Base-by-base conservation (phyloP, 2,113 vertebrate genomes). In the Terrapene triunguis region DNA sequence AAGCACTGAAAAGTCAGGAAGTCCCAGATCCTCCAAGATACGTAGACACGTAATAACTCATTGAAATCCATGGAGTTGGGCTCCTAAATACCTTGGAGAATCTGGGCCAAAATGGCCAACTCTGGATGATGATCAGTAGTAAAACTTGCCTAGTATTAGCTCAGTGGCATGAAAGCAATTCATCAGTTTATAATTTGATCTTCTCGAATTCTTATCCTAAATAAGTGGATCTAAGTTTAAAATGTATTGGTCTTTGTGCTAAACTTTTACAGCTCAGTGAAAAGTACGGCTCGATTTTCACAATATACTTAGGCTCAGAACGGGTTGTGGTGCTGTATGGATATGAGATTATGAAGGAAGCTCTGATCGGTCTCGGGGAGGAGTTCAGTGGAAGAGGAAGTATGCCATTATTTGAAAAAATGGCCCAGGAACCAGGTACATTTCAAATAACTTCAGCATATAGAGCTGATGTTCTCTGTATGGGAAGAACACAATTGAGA, bases 291-390 rank as follows among this genome's bases (percentile, higher is more conserved):
- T 85, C 98, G 5, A 92, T 98, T 84, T 98, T 98, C 69, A 98
- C 85, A 0, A 1, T 98, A 69, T 12, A 94, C 53, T 87, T 98
- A 14, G 98, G 98, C 55, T 80, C 44, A 78, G 32, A 38, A 47
- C 98, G 97, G 42, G 0, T 51, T 38, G 97, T 98, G 78, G 97
- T 98, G 21, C 82, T 98, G 4, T 89, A 97, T 69, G 98, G 98
- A 10, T 98, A 98, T 32, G 94, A 98, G n/a, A 96, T 6, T 10
- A 54, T 98, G 50, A 98, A 98, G 90, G 98, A 98, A 96, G 98
- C 98, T 27, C 93, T 98, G 54, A 42, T 98, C 47, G 98, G 98
- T 50, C 90, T 86, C 9, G 98, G 94, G 50, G 98, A 98, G n/a
- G 87, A 89, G 17, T 98, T 98, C 97, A 96, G 98, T 12, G 98